phyloP scores from a whole-genome alignment of 1,140 invertebrate species.

The Hetaerina americana region DNA sequence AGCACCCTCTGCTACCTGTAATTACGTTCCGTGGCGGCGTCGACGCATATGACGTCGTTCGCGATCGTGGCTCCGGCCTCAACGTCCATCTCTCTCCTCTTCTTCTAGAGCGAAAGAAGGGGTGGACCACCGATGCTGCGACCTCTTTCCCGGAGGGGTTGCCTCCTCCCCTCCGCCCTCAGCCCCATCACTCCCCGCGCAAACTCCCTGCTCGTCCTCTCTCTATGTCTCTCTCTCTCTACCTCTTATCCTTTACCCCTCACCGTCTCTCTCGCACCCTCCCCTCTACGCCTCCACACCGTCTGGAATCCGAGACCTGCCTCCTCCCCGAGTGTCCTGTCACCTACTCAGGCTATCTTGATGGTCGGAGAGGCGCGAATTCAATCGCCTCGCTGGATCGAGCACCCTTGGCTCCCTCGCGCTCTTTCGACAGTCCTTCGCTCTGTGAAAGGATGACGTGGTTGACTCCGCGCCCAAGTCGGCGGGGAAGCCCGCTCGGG shows the following conservation, averaged over 20 bases:
- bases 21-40: background rate
- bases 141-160: background rate
- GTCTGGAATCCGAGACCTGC: background rate
- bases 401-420: background rate
- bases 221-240: no score
- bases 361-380: background rate
- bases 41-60: background rate
- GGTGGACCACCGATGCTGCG: background rate
- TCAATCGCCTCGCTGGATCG: no score
- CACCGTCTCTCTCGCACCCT: background rate
- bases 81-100: background rate
- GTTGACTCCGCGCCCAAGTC: background rate
- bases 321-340: background rate
- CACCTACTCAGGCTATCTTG: background rate
- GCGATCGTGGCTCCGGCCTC: background rate
- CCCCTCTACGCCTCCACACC: background rate
- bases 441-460: background rate
- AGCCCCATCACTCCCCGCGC: background rate
- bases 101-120: background rate
- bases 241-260: no score
- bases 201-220: background rate
- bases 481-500: background rate
- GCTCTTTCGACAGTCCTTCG: background rate
- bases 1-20: background rate
- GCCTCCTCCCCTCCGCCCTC: background rate